Percentiles rank a stretch among this genome's conserved stretches.
phyloP scores from a whole-genome alignment of 2,113 vertebrate species.

The Cyphomyrus discorhynchus region DNA sequence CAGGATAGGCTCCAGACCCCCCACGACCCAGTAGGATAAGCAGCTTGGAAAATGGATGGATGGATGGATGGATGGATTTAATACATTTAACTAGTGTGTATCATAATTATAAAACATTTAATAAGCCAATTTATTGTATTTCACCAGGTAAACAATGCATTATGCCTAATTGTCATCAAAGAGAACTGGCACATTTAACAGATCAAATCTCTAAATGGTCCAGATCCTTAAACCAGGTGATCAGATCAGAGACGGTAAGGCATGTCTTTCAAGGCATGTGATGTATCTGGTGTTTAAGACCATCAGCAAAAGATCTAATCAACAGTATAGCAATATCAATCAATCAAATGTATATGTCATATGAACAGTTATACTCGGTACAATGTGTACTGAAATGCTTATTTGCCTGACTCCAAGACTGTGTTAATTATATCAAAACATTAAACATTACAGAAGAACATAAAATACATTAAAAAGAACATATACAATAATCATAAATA shows the following conservation, averaged over 20 bases:
- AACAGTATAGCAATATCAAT: too few relatives aligned
- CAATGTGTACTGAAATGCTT: neutral
- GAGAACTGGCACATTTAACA: neutral
- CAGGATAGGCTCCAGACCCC: too few relatives aligned
- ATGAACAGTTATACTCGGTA: too few relatives aligned
- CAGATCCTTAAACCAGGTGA: neutral
- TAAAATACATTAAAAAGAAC: neutral
- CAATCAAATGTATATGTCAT: neutral
- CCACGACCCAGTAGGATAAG: too few relatives aligned
- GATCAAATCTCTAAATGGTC: neutral
- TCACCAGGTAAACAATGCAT: neutral
- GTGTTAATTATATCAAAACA: neutral
- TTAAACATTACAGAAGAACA: neutral
- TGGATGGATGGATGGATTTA: too few relatives aligned
- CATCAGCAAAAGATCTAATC: too few relatives aligned
- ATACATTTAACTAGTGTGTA: neutral
- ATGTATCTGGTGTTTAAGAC: too few relatives aligned
- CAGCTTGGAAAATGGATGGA: too few relatives aligned
- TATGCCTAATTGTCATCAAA: neutral
- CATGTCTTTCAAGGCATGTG: neutral
- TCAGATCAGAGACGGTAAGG: neutral
- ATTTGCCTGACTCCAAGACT: neutral
- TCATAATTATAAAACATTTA: neutral
- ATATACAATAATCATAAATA: neutral
- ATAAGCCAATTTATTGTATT: neutral